Evolutionary conservation across 2,888 invertebrate genomes (phyloP).

Genomic region (Drosophila paranaensis): DNA sequence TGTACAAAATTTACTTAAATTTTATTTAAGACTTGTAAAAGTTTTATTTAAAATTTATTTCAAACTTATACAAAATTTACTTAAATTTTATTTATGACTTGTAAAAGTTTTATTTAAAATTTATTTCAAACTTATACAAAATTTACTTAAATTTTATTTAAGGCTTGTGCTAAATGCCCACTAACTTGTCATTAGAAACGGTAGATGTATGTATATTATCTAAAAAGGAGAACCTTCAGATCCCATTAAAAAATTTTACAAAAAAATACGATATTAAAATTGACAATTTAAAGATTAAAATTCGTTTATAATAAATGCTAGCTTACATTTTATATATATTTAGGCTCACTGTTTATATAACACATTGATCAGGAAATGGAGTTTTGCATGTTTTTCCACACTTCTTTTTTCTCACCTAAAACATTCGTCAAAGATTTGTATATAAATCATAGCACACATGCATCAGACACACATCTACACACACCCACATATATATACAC

Average conservation of each 20-base stretch:
- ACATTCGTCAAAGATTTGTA: constrained; percentile 4
- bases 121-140: too few relatives aligned
- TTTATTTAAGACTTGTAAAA: too few relatives aligned
- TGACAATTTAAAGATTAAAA: background rate
- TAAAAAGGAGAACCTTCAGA: too few relatives aligned
- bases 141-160: too few relatives aligned
- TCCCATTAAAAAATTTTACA: background rate
- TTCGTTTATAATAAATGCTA: background rate
- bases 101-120: too few relatives aligned
- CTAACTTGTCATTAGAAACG: background rate
- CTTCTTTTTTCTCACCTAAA: background rate
- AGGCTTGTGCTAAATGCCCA: background rate
- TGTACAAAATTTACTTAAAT: too few relatives aligned
- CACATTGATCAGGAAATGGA: constrained; percentile 12
- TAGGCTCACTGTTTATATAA: too few relatives aligned
- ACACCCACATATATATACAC: background rate
- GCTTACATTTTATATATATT: background rate
- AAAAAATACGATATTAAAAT: background rate
- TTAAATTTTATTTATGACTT: too few relatives aligned
- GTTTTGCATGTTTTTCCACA: background rate
- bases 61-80: too few relatives aligned
- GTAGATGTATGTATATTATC: background rate
- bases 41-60: too few relatives aligned
- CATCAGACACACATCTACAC: background rate
- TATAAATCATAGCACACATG: background rate